Conservation (phyloP, 2,113 vertebrate genomes). For the Mus spicilegus region DNA sequence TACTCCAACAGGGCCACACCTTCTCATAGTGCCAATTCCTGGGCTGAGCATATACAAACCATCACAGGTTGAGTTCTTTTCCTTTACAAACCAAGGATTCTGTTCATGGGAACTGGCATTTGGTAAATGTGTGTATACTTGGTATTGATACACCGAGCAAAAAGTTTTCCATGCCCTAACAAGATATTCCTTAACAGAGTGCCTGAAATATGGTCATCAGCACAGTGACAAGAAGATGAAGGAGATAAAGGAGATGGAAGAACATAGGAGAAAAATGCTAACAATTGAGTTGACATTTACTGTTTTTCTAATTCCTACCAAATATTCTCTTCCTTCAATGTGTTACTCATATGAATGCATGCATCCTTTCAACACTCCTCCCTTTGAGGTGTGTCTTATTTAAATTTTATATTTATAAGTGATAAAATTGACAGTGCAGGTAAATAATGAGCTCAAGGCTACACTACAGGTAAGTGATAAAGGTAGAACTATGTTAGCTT, state of each 20-base stretch:
- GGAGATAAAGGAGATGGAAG: not conserved
- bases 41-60: no score
- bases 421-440: not conserved
- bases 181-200: not conserved
- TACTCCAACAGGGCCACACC: no score
- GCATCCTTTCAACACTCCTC: not conserved
- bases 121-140: not conserved
- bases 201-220: not conserved
- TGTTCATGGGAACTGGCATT: not conserved
- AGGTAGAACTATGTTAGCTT: not conserved
- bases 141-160: not conserved
- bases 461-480: not conserved
- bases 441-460: not conserved
- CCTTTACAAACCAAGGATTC: not conserved
- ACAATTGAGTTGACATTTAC: not conserved
- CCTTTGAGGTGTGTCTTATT: not conserved
- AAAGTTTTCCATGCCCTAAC: not conserved
- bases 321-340: not conserved
- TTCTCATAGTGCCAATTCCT: no score
- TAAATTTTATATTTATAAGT: not conserved
- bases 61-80: not conserved
- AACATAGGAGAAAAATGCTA: not conserved
- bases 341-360: not conserved
- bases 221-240: not conserved
- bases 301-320: not conserved